Evolutionary conservation across 1,140 invertebrate species (phyloP).

Genomic region (Lethocerus indicus): DNA sequence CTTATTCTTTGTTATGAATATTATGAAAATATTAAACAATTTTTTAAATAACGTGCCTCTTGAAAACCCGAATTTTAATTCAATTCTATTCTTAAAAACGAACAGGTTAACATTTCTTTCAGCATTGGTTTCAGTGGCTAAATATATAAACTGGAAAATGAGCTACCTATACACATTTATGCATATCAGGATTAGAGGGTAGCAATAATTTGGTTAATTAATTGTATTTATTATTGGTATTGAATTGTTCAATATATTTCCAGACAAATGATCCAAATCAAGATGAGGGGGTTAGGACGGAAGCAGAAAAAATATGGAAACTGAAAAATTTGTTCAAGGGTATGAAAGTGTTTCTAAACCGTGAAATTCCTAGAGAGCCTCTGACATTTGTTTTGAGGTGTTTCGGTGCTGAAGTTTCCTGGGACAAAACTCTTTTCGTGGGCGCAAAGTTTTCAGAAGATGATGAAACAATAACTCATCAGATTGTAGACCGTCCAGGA

Average conservation of each 20-base stretch:
- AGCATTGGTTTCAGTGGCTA: too few relatives aligned
- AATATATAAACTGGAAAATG: too few relatives aligned
- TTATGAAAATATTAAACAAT: too few relatives aligned
- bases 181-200: too few relatives aligned
- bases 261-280: slow-evolving; percentile 5
- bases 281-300: slow-evolving; percentile 55
- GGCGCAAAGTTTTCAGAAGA: slow-evolving; percentile 78
- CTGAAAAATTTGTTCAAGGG: slow-evolving; percentile 79
- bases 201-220: too few relatives aligned
- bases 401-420: slow-evolving; percentile 91
- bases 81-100: too few relatives aligned
- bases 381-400: slow-evolving; percentile 65
- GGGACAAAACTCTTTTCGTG: slow-evolving; percentile 72
- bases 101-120: too few relatives aligned
- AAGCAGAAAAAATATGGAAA: slow-evolving; percentile 55
- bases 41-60: too few relatives aligned
- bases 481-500: slow-evolving; percentile 84
- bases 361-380: slow-evolving; percentile 77
- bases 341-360: slow-evolving; percentile 83
- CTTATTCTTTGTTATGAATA: too few relatives aligned
- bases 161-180: too few relatives aligned
- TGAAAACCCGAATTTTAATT: too few relatives aligned
- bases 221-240: too few relatives aligned
- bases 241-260: background rate
- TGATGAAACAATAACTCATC: slow-evolving; percentile 91